phyloP scores from a whole-genome alignment of 2,888 invertebrate genomes.

The Gerris lacustris region DNA sequence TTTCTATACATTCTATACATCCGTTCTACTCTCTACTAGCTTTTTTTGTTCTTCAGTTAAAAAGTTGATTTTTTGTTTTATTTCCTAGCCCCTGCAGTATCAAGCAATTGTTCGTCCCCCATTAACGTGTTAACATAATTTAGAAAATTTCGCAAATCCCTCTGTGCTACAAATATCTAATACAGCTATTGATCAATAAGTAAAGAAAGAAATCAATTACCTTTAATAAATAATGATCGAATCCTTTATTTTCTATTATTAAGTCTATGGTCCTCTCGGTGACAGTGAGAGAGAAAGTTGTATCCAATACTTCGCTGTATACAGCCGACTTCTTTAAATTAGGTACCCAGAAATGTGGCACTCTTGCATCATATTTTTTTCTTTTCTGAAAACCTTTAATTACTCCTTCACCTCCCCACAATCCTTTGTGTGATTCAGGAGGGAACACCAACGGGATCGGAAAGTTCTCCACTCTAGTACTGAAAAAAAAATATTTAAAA shows the following conservation, averaged over 20 bases:
- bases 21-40: no score
- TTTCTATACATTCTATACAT: no score
- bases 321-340: constrained; percentile 63
- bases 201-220: constrained; percentile 37
- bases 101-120: no score
- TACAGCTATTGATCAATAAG: no score
- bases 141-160: no score
- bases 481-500: constrained; percentile 33
- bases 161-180: no score
- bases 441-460: constrained; percentile 66
- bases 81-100: no score
- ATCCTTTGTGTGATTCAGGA: constrained; percentile 63
- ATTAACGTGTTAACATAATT: no score
- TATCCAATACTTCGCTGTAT: constrained; percentile 79
- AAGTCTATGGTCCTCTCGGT: constrained; percentile 71
- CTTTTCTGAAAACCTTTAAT: constrained; percentile 69
- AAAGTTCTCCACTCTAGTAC: constrained; percentile 58
- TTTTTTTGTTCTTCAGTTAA: no score
- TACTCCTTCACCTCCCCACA: constrained; percentile 96
- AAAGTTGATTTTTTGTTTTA: no score
- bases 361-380: constrained; percentile 43
- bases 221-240: constrained; percentile 87
- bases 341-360: constrained; percentile 83
- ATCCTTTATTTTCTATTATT: constrained; percentile 81
- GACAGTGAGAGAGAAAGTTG: constrained; percentile 66